phyloP scores from a whole-genome alignment of 2,888 invertebrate genomes.

The Ectemnius continuus region DNA sequence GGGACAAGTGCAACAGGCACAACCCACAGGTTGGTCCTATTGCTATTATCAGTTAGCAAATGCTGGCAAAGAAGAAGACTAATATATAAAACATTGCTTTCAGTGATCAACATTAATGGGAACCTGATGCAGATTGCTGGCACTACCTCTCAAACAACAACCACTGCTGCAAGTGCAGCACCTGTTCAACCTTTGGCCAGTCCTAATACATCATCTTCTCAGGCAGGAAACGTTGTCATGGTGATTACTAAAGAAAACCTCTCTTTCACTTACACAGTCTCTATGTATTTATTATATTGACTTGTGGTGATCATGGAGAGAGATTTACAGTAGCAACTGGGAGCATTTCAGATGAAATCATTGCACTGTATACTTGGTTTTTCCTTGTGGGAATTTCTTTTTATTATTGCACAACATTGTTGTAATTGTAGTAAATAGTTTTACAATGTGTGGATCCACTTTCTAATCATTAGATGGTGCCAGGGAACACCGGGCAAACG shows the following conservation, averaged over 20 bases:
- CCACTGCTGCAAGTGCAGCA: constrained; percentile 78
- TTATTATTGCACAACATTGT: not conserved
- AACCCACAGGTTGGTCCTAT: constrained; percentile 80
- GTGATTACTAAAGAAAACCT: constrained; percentile 79
- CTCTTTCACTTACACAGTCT: constrained; percentile 73
- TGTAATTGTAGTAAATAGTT: not conserved
- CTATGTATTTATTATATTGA: constrained; percentile 70
- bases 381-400: not conserved
- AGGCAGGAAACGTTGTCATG: constrained; percentile 87
- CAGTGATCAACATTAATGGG: constrained; percentile 87
- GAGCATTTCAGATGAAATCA: not conserved
- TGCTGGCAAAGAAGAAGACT: no score
- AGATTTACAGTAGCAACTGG: constrained; percentile 54
- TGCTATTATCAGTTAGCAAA: no score
- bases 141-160: constrained; percentile 73
- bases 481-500: constrained; percentile 78
- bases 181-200: constrained; percentile 78
- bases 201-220: constrained; percentile 75
- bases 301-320: constrained; percentile 73
- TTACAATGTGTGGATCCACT: not conserved
- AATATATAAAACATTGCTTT: not conserved
- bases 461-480: constrained; percentile 79
- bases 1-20: constrained; percentile 80
- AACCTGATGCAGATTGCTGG: constrained; percentile 85
- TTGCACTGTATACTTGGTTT: not conserved